Evolutionary conservation across 2,113 vertebrate species (phyloP), one percentile per base, ranked within the genome.

Genomic region (Nothobranchius kuhntae): DNA sequence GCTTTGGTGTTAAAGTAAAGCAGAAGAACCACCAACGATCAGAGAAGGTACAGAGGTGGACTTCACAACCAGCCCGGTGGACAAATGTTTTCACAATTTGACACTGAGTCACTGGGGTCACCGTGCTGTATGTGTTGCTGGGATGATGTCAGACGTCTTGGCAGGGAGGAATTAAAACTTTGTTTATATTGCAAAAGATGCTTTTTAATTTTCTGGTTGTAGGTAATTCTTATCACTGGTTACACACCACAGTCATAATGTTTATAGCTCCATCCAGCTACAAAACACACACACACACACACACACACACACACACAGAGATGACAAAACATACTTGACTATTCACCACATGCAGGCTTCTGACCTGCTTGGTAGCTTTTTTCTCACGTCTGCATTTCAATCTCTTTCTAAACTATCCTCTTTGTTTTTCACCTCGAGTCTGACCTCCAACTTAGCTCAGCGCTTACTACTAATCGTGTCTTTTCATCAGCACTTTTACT

Each of bases 1-100:
- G 91, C 86, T 10, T 73, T 65, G 38, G 71, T 59, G 44, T 69
- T 81, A 71, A 83, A 85, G 87, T 90, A 86, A 87, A 86, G 80
- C 77, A 66, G 62, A 64, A 78, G 71, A 56, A 64, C 78, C 36
- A 26, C 63, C 12, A 40, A 60, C n/a, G 30, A 54, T 54, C 77
- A 38, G 61, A 3, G 65, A n/a, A 8, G 75, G 71, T 54, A 50
- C 62, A 68, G 79, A 78, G 80, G 81, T 73, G 77, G 70, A 64
- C 69, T 69, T 77, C 40, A 14, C 78, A 77, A 71, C 69, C 75
- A 58, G 68, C 15, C 71, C 59, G 55, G 70, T 71, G 13, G 54
- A 51, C 81, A 82, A 85, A 85, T 79, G 75, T 84, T 82, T 78
- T 74, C 80, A 67, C 81, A 77, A 72, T 40, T 63, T 38, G 44